These are phyloP conservation scores for Mythimna pallens DNA, from an alignment of 2,888 invertebrate species.

Conservation along the genomic window DNA sequence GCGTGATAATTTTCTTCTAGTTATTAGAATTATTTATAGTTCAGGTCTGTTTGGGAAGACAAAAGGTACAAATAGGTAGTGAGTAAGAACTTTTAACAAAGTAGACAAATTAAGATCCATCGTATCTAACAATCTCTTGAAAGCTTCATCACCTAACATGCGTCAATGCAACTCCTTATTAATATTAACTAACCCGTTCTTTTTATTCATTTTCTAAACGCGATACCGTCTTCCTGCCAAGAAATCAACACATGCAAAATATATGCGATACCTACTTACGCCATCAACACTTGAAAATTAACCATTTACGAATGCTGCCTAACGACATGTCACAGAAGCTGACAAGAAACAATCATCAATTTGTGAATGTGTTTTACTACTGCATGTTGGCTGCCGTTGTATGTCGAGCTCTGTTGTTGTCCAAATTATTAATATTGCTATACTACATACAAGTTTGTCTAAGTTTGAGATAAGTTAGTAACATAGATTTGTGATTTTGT, in stretches of 20 bases:
- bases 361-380: slow-evolving; percentile 85
- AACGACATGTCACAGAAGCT: slow-evolving; percentile 84
- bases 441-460: slow-evolving; percentile 64
- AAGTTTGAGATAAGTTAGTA: slow-evolving; percentile 55
- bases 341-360: slow-evolving; percentile 78
- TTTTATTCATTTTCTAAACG: slow-evolving; percentile 75
- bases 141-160: slow-evolving; percentile 72
- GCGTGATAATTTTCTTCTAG: slow-evolving; percentile 78
- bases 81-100: slow-evolving; percentile 54
- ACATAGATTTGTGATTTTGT: slow-evolving; percentile 50
- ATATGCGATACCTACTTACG: slow-evolving; percentile 72
- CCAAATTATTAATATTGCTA: slow-evolving; percentile 71
- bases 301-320: slow-evolving; percentile 86
- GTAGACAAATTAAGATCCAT: slow-evolving; percentile 48
- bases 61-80: slow-evolving; percentile 51
- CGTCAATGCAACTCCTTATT: slow-evolving; percentile 66
- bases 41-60: slow-evolving; percentile 57
- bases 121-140: slow-evolving; percentile 62
- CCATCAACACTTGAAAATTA: slow-evolving; percentile 82
- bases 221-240: slow-evolving; percentile 90
- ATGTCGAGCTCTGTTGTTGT: slow-evolving; percentile 76
- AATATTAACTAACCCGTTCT: slow-evolving; percentile 67
- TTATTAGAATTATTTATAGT: slow-evolving; percentile 57
- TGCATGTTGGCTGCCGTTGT: slow-evolving; percentile 78
- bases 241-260: slow-evolving; percentile 76